Conservation (phyloP, 2,797 vertebrate genomes). For the Anomalospiza imberbis region DNA sequence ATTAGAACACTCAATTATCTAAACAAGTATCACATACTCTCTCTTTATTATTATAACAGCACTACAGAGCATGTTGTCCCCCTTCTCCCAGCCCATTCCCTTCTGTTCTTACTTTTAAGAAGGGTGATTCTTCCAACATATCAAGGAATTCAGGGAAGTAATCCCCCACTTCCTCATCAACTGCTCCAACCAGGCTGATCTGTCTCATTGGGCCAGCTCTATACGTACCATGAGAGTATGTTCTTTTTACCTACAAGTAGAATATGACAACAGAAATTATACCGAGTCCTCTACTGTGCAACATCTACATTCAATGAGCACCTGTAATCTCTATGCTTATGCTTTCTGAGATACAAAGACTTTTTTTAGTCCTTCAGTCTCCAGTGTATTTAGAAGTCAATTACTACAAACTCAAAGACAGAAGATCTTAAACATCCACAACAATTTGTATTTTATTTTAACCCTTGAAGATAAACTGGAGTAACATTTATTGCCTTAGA, state of each 20-base stretch:
- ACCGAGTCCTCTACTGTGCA: not conserved
- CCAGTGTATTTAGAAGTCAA: not conserved
- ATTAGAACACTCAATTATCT: not conserved
- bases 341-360: not conserved
- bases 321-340: not conserved
- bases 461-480: not conserved
- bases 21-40: not conserved
- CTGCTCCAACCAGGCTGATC: conserved; percentile 97
- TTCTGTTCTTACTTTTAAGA: conserved; percentile 89
- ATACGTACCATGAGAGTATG: conserved; percentile 96
- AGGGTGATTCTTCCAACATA: conserved; percentile 93
- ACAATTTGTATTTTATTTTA: not conserved
- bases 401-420: not conserved
- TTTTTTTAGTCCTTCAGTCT: not conserved
- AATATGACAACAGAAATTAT: conserved; percentile 25
- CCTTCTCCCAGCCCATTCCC: conserved; percentile 26
- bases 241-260: conserved; percentile 89
- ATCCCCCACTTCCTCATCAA: conserved; percentile 97
- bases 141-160: conserved; percentile 96
- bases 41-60: not conserved
- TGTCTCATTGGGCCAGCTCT: conserved; percentile 97
- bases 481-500: not conserved
- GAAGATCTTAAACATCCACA: not conserved
- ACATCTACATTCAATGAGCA: not conserved
- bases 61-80: not conserved